Conservation (phyloP, 2,797 vertebrate species). For the Sebastes iracundus region DNA sequence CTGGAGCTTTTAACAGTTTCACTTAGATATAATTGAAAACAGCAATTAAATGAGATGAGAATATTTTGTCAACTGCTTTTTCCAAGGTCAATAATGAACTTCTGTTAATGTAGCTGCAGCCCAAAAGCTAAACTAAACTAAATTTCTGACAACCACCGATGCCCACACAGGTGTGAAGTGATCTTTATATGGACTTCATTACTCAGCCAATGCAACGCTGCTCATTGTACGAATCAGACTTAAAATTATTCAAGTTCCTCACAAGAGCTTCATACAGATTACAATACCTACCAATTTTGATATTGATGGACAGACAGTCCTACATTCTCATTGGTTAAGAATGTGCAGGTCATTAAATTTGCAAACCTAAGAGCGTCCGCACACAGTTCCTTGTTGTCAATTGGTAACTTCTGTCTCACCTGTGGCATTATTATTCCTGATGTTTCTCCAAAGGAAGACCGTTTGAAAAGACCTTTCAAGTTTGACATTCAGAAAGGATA, state of each 20-base stretch:
- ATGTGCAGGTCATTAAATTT: neutral
- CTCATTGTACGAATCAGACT: neutral
- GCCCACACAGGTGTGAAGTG: too few species aligned
- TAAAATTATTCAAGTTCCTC: neutral
- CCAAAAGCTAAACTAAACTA: neutral
- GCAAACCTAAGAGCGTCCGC: neutral
- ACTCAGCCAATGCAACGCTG: neutral
- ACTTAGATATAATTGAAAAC: too few species aligned
- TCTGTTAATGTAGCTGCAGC: neutral
- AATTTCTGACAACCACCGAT: neutral
- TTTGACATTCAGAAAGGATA: slow-evolving; percentile 1
- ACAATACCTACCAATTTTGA: neutral
- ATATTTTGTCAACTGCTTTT: neutral
- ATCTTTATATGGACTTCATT: neutral
- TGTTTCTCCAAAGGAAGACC: neutral
- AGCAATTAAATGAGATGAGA: neutral
- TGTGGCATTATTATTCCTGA: neutral
- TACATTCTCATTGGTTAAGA: neutral
- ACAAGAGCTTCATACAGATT: neutral
- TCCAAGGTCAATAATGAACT: neutral
- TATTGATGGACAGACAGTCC: neutral
- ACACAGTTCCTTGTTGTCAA: neutral
- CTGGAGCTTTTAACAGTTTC: neutral
- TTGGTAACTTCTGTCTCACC: neutral
- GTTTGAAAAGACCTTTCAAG: neutral